Evolutionary conservation across 2,797 vertebrate genomes (phyloP).

Genomic region (Myotis daubentonii): DNA sequence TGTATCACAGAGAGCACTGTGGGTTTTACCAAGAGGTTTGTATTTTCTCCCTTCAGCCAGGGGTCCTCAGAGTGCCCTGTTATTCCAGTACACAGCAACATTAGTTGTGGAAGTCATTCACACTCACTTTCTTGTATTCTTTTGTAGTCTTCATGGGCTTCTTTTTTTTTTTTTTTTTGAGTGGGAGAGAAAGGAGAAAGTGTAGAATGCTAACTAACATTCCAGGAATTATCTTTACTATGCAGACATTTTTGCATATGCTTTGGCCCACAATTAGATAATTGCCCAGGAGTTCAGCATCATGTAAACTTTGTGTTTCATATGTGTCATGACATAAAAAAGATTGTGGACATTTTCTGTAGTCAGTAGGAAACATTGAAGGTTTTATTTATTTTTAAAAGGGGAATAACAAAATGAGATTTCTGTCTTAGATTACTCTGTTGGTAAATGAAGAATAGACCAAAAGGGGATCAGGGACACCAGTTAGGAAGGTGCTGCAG

Average conservation of each 20-base stretch:
- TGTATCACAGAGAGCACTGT: not conserved
- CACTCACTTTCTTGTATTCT: not conserved
- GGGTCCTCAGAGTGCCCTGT: not conserved
- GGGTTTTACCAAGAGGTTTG: not conserved
- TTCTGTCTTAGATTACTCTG: not conserved
- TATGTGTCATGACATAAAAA: not conserved
- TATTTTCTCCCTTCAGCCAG: not conserved
- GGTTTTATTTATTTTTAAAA: not conserved
- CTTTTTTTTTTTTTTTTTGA: conserved; percentile 30
- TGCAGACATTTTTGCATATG: conserved; percentile 16
- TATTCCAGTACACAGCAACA: not conserved
- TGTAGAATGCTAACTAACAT: conserved; percentile 18
- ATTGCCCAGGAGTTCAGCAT: not conserved
- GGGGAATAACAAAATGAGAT: not conserved
- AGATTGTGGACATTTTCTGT: not conserved
- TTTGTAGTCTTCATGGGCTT: not conserved
- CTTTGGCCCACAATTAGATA: not conserved
- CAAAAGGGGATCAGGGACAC: not conserved
- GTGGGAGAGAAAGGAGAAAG: conserved; percentile 15
- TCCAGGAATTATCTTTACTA: not conserved
- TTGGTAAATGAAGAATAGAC: not conserved
- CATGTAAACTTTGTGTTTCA: not conserved
- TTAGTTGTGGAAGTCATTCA: not conserved
- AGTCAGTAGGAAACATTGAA: not conserved
- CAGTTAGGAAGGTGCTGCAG: not conserved